Evolutionary conservation across 2,888 invertebrate species (phyloP).

Genomic region (Himalopsyche tibetana): DNA sequence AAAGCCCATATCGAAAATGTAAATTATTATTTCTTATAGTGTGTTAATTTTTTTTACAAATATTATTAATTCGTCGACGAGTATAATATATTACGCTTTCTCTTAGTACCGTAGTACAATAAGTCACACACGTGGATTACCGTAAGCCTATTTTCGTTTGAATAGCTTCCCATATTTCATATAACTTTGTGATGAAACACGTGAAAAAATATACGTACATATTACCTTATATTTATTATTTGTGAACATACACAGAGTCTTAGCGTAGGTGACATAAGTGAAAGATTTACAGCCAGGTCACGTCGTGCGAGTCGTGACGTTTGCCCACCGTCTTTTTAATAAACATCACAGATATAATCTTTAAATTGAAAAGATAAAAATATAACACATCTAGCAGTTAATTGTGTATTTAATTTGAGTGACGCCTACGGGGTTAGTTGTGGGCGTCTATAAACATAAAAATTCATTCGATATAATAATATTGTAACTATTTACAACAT

Average conservation of each 20-base stretch:
- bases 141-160: not conserved
- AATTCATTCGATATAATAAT: not conserved
- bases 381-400: not conserved
- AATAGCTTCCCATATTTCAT: not conserved
- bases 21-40: no score
- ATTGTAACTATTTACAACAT: no score
- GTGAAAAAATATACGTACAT: constrained; percentile 17
- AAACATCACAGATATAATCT: constrained; percentile 39
- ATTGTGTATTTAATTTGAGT: not conserved
- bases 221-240: constrained; percentile 10
- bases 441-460: not conserved
- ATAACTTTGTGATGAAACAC: not conserved
- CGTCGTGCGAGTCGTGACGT: not conserved
- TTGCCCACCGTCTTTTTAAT: constrained; percentile 32
- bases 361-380: constrained; percentile 35
- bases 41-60: no score
- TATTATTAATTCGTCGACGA: no score
- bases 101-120: no score
- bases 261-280: constrained; percentile 23
- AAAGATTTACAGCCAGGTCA: constrained; percentile 37
- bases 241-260: constrained; percentile 8
- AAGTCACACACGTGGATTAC: no score
- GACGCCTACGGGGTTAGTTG: not conserved
- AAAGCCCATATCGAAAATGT: no score
- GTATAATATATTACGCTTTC: no score